Evolutionary conservation across 2,888 invertebrate genomes (phyloP).

Genomic region (Saturnia pavonia): DNA sequence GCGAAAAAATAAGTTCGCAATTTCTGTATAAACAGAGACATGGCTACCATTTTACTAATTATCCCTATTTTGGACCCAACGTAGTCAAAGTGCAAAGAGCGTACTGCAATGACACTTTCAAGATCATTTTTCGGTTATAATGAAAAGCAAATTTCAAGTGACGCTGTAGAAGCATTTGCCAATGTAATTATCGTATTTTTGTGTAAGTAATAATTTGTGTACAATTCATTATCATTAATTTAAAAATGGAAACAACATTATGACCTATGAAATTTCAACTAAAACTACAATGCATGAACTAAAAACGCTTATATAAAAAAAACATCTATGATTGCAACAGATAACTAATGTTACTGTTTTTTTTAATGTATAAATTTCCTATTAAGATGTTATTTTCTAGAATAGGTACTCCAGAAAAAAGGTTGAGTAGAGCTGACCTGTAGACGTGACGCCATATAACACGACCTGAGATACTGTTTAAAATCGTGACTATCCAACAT

Average conservation of each 20-base stretch:
- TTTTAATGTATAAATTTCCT: not conserved
- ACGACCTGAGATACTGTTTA: conserved; percentile 6
- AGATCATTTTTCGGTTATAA: not conserved
- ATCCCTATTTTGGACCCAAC: not conserved
- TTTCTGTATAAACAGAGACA: no score
- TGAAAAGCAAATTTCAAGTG: not conserved
- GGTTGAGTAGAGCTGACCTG: not conserved
- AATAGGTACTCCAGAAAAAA: not conserved
- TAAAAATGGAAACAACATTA: no score
- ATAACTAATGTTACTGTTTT: not conserved
- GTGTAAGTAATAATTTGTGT: not conserved
- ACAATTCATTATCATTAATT: not conserved
- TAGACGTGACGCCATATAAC: not conserved
- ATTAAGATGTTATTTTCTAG: not conserved
- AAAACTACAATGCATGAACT: no score
- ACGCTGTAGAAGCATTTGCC: not conserved
- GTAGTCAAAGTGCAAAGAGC: not conserved
- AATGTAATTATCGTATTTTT: not conserved
- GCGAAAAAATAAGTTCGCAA: no score
- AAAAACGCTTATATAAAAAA: no score
- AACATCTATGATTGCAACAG: no score
- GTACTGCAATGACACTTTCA: not conserved
- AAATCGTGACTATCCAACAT: conserved; percentile 2
- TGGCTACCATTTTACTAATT: no score
- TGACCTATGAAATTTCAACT: no score